Evolutionary conservation across 2,113 vertebrate species (phyloP).

Genomic region (Nerophis lumbriciformis): DNA sequence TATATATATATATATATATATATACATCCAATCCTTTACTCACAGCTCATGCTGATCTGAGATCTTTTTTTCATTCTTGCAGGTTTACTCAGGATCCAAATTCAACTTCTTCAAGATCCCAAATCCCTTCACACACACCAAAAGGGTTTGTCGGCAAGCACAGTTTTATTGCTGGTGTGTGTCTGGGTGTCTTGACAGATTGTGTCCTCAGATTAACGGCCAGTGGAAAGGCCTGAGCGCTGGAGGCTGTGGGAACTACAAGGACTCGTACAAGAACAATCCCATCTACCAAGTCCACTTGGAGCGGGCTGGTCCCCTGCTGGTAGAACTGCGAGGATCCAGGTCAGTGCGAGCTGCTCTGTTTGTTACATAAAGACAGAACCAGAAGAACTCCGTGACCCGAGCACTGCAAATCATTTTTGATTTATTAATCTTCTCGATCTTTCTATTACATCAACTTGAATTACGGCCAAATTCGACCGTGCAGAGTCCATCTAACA

Average conservation of each 20-base stretch:
- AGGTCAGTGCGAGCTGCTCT: constrained; percentile 71
- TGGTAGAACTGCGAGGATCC: constrained; percentile 91
- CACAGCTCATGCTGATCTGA: background rate
- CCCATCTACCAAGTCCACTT: constrained; percentile 91
- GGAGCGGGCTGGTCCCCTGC: constrained; percentile 84
- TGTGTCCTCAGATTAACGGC: constrained; percentile 80
- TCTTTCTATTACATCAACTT: background rate
- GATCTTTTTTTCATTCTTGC: constrained; percentile 4
- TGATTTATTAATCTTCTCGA: background rate
- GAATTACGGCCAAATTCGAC: background rate
- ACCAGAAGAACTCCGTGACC: background rate
- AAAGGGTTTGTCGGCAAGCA: constrained; percentile 74
- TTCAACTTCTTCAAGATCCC: constrained; percentile 95
- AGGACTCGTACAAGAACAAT: constrained; percentile 90
- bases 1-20: too few species aligned
- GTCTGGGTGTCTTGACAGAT: background rate
- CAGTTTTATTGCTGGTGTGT: background rate
- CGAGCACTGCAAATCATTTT: background rate
- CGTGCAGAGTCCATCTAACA: background rate
- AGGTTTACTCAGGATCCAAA: constrained; percentile 94
- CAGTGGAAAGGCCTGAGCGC: constrained; percentile 91
- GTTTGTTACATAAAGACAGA: background rate
- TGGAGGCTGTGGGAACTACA: constrained; percentile 95
- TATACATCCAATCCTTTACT: background rate
- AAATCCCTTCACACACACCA: constrained; percentile 85